A percentile compares a stretch with the other conserved stretches of the same genome.
These are phyloP conservation scores for Ascaphus truei DNA, from an alignment of 2,113 vertebrate species.

Conservation along the genomic window DNA sequence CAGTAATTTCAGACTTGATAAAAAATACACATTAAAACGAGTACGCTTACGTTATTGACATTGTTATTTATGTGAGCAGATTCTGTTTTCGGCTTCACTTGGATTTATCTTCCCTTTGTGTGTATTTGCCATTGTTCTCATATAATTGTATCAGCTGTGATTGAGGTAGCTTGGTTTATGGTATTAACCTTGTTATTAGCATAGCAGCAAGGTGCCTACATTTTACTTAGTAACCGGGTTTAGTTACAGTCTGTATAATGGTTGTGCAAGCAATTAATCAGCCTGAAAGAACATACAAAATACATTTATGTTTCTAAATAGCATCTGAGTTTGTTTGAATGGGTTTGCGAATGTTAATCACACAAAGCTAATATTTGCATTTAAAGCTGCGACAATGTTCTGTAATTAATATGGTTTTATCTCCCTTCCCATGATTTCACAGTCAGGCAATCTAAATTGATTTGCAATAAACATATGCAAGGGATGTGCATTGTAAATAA, in stretches of 20 bases:
- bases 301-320: background rate
- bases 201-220: background rate
- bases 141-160: background rate
- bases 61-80: background rate
- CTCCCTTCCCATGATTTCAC: too few species aligned
- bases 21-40: too few species aligned
- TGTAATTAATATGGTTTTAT: background rate
- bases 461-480: too few species aligned
- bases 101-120: too few species aligned
- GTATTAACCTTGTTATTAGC: conserved; percentile 7
- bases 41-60: too few species aligned
- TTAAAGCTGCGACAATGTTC: background rate
- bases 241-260: background rate
- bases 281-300: background rate
- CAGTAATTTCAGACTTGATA: too few species aligned
- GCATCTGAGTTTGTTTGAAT: background rate
- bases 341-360: background rate
- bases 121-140: too few species aligned
- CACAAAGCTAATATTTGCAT: background rate
- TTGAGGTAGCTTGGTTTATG: background rate
- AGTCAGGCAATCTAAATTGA: too few species aligned
- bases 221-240: conserved; percentile 5
- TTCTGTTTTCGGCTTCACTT: background rate
- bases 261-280: conserved; percentile 2
- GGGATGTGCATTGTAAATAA: too few species aligned